These are phyloP conservation scores for Polyploca ridens DNA, from an alignment of 2,888 invertebrate genomes.

Conservation along the genomic window DNA sequence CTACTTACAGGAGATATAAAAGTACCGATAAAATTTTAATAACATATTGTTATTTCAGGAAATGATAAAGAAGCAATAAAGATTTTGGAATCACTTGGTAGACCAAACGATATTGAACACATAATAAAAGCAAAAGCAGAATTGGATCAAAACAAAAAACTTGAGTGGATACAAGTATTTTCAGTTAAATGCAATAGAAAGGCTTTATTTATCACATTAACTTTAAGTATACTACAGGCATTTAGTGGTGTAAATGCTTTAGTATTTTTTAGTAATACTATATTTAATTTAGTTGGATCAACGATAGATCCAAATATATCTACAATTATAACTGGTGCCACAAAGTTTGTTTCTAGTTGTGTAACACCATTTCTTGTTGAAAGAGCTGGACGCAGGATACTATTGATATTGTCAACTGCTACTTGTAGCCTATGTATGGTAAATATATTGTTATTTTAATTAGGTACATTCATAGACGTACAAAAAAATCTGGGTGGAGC, in stretches of 20 bases:
- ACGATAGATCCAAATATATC: slow-evolving; percentile 39
- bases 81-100: slow-evolving; percentile 29
- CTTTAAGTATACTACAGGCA: slow-evolving; percentile 34
- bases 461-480: background rate
- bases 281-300: slow-evolving; percentile 43
- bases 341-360: slow-evolving; percentile 32
- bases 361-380: slow-evolving; percentile 40
- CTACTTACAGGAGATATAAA: too few species aligned
- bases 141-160: slow-evolving; percentile 12
- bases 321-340: slow-evolving; percentile 40
- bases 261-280: slow-evolving; percentile 34
- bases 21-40: too few species aligned
- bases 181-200: slow-evolving; percentile 37
- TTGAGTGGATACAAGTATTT: slow-evolving; percentile 38
- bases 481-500: too few species aligned
- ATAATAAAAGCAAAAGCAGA: slow-evolving; percentile 25
- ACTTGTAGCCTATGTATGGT: slow-evolving; percentile 40
- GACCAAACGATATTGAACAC: slow-evolving; percentile 34
- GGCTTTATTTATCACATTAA: slow-evolving; percentile 35
- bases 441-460: slow-evolving; percentile 16
- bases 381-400: slow-evolving; percentile 33
- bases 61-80: slow-evolving; percentile 29
- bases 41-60: slow-evolving; percentile 27
- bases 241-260: slow-evolving; percentile 38
- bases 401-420: slow-evolving; percentile 37